Evolutionary conservation across 2,888 invertebrate genomes (phyloP).

Genomic region (Drosophila ochracea): DNA sequence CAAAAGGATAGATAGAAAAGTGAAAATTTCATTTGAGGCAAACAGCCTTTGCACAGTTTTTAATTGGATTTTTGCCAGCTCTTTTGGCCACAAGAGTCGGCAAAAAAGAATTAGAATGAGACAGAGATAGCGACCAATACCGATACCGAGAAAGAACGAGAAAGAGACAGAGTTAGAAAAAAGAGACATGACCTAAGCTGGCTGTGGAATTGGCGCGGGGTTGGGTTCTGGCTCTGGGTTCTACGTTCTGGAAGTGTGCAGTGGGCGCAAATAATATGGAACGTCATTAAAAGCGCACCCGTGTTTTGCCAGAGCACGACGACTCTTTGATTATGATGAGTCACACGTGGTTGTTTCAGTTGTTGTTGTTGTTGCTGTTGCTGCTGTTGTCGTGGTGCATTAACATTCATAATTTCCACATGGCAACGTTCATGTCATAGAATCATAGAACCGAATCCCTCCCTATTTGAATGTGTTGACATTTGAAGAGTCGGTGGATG

Average conservation of each 20-base stretch:
- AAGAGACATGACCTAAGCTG: slow-evolving; percentile 43
- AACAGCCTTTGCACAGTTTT: slow-evolving; percentile 67
- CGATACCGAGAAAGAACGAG: neutral
- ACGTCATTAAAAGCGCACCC: slow-evolving; percentile 78
- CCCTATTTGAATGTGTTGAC: slow-evolving; percentile 44
- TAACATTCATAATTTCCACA: slow-evolving; percentile 78
- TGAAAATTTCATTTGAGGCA: slow-evolving; percentile 68
- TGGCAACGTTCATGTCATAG: slow-evolving; percentile 57
- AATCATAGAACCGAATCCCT: slow-evolving; percentile 22
- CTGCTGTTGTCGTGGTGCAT: slow-evolving; percentile 54
- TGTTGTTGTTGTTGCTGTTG: slow-evolving; percentile 22
- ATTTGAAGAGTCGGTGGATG: slow-evolving; percentile 54
- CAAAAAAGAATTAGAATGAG: slow-evolving; percentile 3
- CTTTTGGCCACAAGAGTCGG: slow-evolving; percentile 14
- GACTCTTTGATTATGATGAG: slow-evolving; percentile 74
- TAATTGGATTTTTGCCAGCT: slow-evolving; percentile 76
- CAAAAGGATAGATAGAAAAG: slow-evolving; percentile 47
- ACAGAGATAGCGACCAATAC: neutral
- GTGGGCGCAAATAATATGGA: slow-evolving; percentile 69
- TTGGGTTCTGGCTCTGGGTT: slow-evolving; percentile 3
- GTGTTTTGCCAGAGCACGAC: slow-evolving; percentile 35
- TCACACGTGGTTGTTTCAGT: slow-evolving; percentile 65
- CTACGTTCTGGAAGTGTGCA: slow-evolving; percentile 59
- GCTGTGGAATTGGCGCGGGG: slow-evolving; percentile 8
- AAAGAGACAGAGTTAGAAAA: slow-evolving; percentile 3